These are phyloP conservation scores for Mobula hypostoma DNA, from an alignment of 2,113 vertebrate species.

Conservation along the genomic window DNA sequence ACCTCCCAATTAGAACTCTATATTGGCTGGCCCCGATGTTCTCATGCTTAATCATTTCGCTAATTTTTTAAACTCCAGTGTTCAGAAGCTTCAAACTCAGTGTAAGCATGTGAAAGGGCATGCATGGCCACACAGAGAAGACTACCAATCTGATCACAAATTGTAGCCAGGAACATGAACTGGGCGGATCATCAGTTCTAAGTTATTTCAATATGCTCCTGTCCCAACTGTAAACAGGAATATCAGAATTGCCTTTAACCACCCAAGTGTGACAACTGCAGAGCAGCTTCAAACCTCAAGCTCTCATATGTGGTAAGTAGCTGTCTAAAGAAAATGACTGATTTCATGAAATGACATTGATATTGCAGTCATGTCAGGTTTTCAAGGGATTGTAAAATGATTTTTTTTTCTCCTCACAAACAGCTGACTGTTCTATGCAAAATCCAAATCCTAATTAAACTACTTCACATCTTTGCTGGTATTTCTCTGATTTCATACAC, in stretches of 20 bases:
- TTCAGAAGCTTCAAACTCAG: neutral
- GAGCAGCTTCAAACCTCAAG: neutral
- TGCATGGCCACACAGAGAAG: neutral
- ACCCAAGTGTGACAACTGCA: neutral
- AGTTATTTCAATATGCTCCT: neutral
- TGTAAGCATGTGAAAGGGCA: neutral
- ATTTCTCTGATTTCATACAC: neutral
- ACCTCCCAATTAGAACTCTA: too few species aligned
- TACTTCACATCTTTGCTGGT: neutral
- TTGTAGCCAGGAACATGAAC: neutral
- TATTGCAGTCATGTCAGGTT: neutral
- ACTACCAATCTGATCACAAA: neutral
- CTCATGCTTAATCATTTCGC: neutral
- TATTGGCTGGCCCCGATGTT: neutral
- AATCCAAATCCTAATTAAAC: neutral
- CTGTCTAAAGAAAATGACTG: neutral
- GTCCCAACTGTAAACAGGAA: neutral
- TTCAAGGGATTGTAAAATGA: neutral
- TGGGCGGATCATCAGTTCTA: neutral
- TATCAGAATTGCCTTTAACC: neutral
- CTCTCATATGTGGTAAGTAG: neutral
- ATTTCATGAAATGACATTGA: neutral
- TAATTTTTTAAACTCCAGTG: neutral
- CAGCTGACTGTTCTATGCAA: neutral
- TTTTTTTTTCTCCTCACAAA: neutral